A percentile compares a stretch with the other conserved stretches of the same genome.
Conservation (phyloP, 2,888 invertebrate genomes). For the Dynastes hyllus region DNA sequence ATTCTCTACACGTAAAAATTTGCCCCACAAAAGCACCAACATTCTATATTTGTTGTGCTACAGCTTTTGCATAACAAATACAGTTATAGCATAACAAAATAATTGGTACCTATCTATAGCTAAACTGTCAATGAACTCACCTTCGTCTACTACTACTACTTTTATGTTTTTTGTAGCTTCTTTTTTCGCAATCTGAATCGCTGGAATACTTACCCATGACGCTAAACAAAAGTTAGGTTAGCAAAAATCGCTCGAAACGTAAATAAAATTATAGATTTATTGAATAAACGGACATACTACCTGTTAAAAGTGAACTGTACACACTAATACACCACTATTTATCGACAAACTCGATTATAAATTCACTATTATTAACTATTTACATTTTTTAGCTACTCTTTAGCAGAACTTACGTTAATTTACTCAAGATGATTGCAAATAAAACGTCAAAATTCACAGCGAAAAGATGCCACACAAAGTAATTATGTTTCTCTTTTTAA, state of each 20-base stretch:
- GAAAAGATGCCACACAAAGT: too few species aligned
- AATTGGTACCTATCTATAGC: slow-evolving; percentile 13
- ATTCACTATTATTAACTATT: neutral
- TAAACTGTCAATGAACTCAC: slow-evolving; percentile 60
- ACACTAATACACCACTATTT: slow-evolving; percentile 15
- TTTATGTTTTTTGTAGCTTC: slow-evolving; percentile 66
- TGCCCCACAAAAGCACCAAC: neutral
- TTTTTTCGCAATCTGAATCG: slow-evolving; percentile 69
- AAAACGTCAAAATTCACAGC: too few species aligned
- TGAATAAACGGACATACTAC: slow-evolving; percentile 46
- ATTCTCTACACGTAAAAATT: neutral
- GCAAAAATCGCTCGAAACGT: slow-evolving; percentile 22
- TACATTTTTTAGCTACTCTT: too few species aligned
- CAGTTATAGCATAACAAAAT: neutral
- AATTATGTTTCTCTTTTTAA: too few species aligned
- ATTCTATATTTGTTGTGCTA: neutral
- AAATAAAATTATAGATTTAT: slow-evolving; percentile 32
- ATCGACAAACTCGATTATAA: neutral
- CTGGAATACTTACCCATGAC: slow-evolving; percentile 71
- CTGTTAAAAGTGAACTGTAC: slow-evolving; percentile 8
- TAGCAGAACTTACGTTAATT: too few species aligned
- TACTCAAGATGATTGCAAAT: too few species aligned
- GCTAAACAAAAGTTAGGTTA: slow-evolving; percentile 46
- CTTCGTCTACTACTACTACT: slow-evolving; percentile 67
- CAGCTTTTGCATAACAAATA: neutral